These are phyloP conservation scores for Ellobius talpinus DNA, from an alignment of 2,113 vertebrate genomes.

Conservation along the genomic window DNA sequence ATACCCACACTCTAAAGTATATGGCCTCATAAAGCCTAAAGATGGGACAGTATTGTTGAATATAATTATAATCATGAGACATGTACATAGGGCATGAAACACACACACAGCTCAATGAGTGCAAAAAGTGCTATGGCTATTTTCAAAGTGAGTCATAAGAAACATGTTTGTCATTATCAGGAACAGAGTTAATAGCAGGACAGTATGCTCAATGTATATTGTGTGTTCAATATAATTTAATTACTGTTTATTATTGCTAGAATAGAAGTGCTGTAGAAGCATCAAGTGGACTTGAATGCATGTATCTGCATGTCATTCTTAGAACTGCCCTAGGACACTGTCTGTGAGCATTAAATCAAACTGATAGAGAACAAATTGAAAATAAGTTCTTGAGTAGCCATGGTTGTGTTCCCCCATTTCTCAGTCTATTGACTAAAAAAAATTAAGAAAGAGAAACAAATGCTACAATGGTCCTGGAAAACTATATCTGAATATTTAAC, in stretches of 20 bases:
- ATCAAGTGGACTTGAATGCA: background rate
- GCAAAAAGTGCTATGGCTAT: background rate
- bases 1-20: background rate
- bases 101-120: background rate
- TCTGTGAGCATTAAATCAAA: background rate
- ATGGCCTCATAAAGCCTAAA: background rate
- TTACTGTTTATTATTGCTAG: background rate
- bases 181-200: background rate
- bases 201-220: background rate
- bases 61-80: background rate
- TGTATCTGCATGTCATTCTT: background rate
- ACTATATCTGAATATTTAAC: background rate
- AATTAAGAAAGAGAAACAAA: background rate
- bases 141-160: background rate
- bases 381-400: background rate
- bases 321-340: background rate
- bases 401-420: rapidly evolving
- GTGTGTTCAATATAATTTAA: background rate
- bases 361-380: background rate
- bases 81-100: background rate
- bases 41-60: background rate
- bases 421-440: background rate
- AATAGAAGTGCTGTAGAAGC: background rate
- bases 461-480: background rate
- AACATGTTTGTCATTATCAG: background rate